Evolutionary conservation across 2,113 vertebrate genomes (phyloP).

Genomic region (Paramisgurnus dabryanus): DNA sequence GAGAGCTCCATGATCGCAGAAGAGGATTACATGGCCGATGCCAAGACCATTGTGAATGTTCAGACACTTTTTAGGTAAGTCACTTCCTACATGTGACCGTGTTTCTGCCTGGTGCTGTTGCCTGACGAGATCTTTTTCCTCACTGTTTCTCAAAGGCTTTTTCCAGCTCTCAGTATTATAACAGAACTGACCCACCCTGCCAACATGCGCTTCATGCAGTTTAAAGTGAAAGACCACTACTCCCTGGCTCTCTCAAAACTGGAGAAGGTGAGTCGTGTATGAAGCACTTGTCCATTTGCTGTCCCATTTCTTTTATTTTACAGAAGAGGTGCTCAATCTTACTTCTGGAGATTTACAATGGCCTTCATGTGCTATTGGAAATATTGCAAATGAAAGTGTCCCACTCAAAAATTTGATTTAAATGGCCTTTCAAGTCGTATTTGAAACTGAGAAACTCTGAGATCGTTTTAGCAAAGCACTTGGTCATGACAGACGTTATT

Average conservation of each 20-base stretch:
- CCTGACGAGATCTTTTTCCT: background rate
- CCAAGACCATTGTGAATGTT: constrained; percentile 83
- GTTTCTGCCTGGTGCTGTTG: background rate
- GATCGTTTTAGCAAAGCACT: no score
- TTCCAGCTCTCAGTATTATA: constrained; percentile 82
- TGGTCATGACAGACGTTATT: no score
- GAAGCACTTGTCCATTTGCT: no score
- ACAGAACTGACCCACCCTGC: constrained; percentile 83
- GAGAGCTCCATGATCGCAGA: constrained; percentile 85
- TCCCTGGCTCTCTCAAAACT: constrained; percentile 81
- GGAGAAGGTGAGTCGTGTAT: constrained; percentile 75
- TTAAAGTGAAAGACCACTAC: constrained; percentile 83
- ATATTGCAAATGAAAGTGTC: no score
- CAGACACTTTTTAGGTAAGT: constrained; percentile 80
- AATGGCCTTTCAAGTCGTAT: no score
- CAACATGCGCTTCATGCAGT: constrained; percentile 87
- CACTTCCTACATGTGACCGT: background rate
- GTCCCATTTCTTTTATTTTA: no score
- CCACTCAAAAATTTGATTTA: no score
- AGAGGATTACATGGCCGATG: constrained; percentile 85
- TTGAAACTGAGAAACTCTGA: no score
- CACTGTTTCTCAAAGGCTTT: constrained; percentile 68
- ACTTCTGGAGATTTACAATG: no score
- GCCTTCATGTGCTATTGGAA: no score
- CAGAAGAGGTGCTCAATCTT: no score